Percentiles rank a stretch among this genome's conserved stretches.
phyloP scores from a whole-genome alignment of 2,113 vertebrate genomes.

The Onychorhynchus coronatus region DNA sequence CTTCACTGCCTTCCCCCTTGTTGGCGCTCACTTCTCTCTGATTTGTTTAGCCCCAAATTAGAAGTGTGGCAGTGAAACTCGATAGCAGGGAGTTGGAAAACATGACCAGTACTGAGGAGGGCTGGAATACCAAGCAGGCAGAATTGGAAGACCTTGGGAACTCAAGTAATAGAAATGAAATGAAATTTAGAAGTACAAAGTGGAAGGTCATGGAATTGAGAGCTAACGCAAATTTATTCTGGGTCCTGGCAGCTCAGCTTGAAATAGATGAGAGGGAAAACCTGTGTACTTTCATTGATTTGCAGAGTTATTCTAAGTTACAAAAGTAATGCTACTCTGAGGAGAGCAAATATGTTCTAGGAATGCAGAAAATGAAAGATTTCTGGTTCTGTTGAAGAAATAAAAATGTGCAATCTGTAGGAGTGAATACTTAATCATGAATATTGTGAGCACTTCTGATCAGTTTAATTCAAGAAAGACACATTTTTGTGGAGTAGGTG shows the following conservation, averaged over 20 bases:
- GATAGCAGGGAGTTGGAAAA: not conserved
- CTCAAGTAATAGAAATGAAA: constrained; percentile 56
- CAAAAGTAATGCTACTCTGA: not conserved
- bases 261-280: constrained; percentile 37
- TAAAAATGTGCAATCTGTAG: not conserved
- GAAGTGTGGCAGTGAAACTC: not conserved
- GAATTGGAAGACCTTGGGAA: constrained; percentile 27
- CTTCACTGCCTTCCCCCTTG: not conserved
- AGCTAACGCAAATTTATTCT: constrained; percentile 41
- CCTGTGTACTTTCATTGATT: constrained; percentile 38
- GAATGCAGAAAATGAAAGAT: not conserved
- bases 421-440: not conserved
- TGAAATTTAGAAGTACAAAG: constrained; percentile 52
- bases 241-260: constrained; percentile 11
- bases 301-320: constrained; percentile 30
- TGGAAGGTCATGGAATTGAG: constrained; percentile 42
- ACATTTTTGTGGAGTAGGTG: not conserved
- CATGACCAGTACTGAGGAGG: not conserved
- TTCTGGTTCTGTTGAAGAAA: not conserved
- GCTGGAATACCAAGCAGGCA: constrained; percentile 30
- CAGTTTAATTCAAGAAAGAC: not conserved
- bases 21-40: not conserved
- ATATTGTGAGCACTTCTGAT: not conserved
- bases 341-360: not conserved
- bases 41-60: not conserved